Base-by-base conservation (phyloP, 2,797 vertebrate genomes). In the Catostomus latipinnis region DNA sequence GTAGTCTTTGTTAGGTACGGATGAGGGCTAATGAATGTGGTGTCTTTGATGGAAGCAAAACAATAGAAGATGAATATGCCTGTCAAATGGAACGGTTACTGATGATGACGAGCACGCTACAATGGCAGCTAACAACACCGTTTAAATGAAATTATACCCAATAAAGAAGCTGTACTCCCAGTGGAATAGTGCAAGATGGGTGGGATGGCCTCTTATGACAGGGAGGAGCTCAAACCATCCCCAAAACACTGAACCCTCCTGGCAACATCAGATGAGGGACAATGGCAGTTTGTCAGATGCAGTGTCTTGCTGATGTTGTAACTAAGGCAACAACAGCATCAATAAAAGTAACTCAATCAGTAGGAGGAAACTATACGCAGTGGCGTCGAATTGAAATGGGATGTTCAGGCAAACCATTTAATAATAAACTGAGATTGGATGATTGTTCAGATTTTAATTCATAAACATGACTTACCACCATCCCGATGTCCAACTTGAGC, bases 401-500 rank as follows among this genome's bases (percentile, higher is more conserved):
- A 10, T 5, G 50, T 12, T 18, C 61, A 54, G 18, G 10, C 12
- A 60, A 60, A 74, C 72, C 58, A 53, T 11, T 74, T 52, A 74
- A 53, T 62, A 67, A 11, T 8, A 22, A 67, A 34, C 34, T 34
- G 4, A 34, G 34, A 34, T 34, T 34, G 62, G n/a, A 14, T 66
- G 50, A 66, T 5, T 62, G 18, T 43, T 8, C 52, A 53, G 58
- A 12, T 43, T 74, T 76, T 66, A 54, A 76, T 8, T 45, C 61
- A 66, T 48, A 12, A 58, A 71, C 18, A 62, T 46, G 69, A 89
- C 88, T 87, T 80, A 89, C 88, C 88, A 89, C 88, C 88, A 89
- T 89, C 84, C 88, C 88, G 82, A 84, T 84, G 81, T 84, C 80
- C 85, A 75, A 82, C 67, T 83, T 74, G 56, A 71, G 71, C 71